Base-by-base conservation (phyloP, 2,888 invertebrate genomes). In the Apamea anceps region DNA sequence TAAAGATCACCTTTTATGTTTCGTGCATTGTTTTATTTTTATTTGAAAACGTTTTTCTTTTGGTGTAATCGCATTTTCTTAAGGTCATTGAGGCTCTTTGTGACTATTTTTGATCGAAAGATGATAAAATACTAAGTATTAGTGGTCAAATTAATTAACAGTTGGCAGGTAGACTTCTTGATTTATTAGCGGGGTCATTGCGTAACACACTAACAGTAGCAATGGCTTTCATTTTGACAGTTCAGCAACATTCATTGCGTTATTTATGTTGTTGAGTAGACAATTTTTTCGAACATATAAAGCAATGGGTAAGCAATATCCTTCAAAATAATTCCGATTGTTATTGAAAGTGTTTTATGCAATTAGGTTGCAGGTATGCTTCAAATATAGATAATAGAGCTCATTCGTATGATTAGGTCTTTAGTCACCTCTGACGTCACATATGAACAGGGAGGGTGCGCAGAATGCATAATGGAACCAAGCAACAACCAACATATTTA, bases 1-100 rank as follows among this genome's bases (percentile, higher is more conserved):
- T 89, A 85, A 84, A 82, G 71, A 85, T 80, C 72, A 68, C 48
- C 48, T 81, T 75, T 84, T 84, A 77, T 66, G 25, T 72, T 82
- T 75, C 70, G 32, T 42, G 37, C 12, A 37, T 54, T 62, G 25
- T 60, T 60, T 51, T 32, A 45, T 45, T 42, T 1, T 1, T 13
- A 65, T 48, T 83, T 63, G 12, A 21, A 28, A 57, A 15, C 6
- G 28, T 37, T 37, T 32, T 37, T 28, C 15, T 18, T 62, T 66
- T 8, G n/a, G 13, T 5, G n/a, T 0, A 6, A 51, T 77, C 42
- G 13, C 18, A 15, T 25, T 42, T 25, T 62, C 5, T 18, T 66
- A 10, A 6, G 13, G 21, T 62, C 37, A 37, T n/a, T 51, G 32
- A 7, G 42, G 10, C 28, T 21, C 25, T 48, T 70, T 48, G 12